Percentiles rank a stretch among this genome's conserved stretches.
phyloP scores from a whole-genome alignment of 1,140 invertebrate genomes.

The Drosophila subobscura region DNA sequence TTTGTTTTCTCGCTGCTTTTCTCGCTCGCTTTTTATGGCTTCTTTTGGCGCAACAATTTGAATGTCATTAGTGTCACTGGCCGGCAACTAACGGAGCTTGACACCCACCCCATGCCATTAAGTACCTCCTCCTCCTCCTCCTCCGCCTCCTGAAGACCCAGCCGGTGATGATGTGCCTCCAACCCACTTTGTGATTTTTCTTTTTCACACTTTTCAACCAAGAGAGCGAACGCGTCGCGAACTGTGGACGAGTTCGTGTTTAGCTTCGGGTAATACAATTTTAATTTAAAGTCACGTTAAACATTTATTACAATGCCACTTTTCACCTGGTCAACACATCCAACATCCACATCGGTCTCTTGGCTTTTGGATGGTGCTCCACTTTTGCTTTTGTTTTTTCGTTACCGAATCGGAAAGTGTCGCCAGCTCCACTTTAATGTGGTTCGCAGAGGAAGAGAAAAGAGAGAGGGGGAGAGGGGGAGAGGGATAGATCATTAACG shows the following conservation, averaged over 20 bases:
- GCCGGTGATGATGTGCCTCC: background rate
- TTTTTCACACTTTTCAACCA: constrained; percentile 53
- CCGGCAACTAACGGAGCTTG: constrained; percentile 65
- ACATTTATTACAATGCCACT: constrained; percentile 66
- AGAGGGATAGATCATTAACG: constrained; percentile 24
- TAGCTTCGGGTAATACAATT: constrained; percentile 35
- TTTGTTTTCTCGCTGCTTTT: constrained; percentile 53
- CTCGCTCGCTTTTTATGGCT: constrained; percentile 63
- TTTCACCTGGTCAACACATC: constrained; percentile 46
- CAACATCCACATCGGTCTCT: background rate
- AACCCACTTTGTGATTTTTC: constrained; percentile 48
- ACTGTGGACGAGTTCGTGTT: constrained; percentile 8
- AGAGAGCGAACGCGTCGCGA: background rate
- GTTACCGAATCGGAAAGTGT: constrained; percentile 52
- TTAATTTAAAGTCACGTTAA: constrained; percentile 70
- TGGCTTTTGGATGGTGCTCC: constrained; percentile 4
- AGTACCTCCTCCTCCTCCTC: constrained; percentile 24
- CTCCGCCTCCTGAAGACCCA: constrained; percentile 7
- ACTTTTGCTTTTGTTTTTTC: constrained; percentile 42
- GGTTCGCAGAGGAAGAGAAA: too few relatives aligned
- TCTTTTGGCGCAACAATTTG: constrained; percentile 77
- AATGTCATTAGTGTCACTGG: constrained; percentile 75
- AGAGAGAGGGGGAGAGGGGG: too few relatives aligned
- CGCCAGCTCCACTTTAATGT: constrained; percentile 31
- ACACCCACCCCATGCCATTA: constrained; percentile 13